Percentiles rank a stretch among this genome's conserved stretches.
Conservation (phyloP, 1,140 invertebrate species). For the Halictus rubicundus region DNA sequence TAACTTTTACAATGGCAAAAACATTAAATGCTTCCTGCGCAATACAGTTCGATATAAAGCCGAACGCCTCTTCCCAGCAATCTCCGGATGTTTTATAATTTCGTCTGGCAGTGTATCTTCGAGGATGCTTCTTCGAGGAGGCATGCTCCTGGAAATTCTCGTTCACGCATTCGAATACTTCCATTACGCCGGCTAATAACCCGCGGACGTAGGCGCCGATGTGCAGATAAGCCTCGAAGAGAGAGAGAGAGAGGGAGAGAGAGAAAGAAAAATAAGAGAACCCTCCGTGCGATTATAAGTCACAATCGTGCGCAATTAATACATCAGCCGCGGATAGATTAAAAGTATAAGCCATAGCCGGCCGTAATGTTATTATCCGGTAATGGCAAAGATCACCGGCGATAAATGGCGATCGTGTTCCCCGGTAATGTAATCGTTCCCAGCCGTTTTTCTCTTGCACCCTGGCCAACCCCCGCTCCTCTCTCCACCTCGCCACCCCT, state of each 20-base stretch:
- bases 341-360: not conserved
- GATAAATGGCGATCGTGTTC: conserved; percentile 27
- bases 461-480: too few species aligned
- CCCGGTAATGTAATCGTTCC: not conserved
- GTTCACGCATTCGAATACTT: conserved; percentile 33
- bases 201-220: conserved; percentile 2
- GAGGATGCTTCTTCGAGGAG: too few species aligned
- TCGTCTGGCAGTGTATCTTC: too few species aligned
- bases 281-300: conserved; percentile 3
- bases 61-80: too few species aligned
- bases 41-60: too few species aligned
- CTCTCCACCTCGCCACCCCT: too few species aligned
- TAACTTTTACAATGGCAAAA: too few species aligned
- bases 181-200: conserved; percentile 27
- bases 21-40: too few species aligned
- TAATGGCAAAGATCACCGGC: conserved; percentile 29
- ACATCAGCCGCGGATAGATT: conserved; percentile 31
- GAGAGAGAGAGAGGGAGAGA: too few species aligned
- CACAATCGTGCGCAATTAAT: conserved; percentile 43
- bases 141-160: conserved; percentile 28
- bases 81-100: too few species aligned
- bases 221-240: conserved; percentile 1
- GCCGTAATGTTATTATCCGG: conserved; percentile 9
- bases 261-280: too few species aligned
- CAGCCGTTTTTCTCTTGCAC: not conserved